Base-by-base conservation (phyloP, 2,113 vertebrate species). In the Amblyopsis rosae region DNA sequence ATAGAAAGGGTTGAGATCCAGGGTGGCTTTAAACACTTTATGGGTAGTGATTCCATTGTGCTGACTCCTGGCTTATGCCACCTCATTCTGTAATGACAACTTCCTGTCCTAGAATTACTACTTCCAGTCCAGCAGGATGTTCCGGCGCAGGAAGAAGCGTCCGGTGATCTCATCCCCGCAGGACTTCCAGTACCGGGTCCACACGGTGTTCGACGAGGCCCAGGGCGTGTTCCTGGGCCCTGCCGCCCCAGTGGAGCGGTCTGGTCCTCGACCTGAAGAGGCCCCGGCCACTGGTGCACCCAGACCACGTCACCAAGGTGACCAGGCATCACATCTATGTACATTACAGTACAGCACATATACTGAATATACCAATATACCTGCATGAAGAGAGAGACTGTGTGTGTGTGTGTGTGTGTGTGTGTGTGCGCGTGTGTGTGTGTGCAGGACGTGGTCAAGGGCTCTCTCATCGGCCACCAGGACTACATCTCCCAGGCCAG, bases 161-260 rank as follows among this genome's bases (percentile, higher is more conserved):
- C 91, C 93, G 0, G 93, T 96, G 85, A 98, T 98, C 82, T 98
- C 96, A 0, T 88, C 93, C 12, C 96, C 96, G 0, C 93, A 88
- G 86, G 93, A 97, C 90, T 98, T 98, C 56, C 91, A 96, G 88
- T 96, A 98, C 73, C 93, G 94, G 0, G 95, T 98, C 54, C 96
- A 98, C 81, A 98, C 96, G 0, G 95, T 95, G 0, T 97, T 94
- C 9, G 95, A 98, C 50, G 83, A 87, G 2, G 88, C 91, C 49
- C 91, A 92, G 12, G 95, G 94, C 35, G 94, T 91, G 65, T 98
- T 95, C 12, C 91, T 98, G 76, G 96, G 96, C 4, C 90, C n/a
- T 98, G n/a, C 96, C 96, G 0, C 91, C 92, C 0, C 96, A 98
- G 87, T 98, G 96, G 96, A 95, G 97, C 81, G 96, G 96, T 16